phyloP scores from a whole-genome alignment of 2,888 invertebrate species.

The Orthosia gothica region DNA sequence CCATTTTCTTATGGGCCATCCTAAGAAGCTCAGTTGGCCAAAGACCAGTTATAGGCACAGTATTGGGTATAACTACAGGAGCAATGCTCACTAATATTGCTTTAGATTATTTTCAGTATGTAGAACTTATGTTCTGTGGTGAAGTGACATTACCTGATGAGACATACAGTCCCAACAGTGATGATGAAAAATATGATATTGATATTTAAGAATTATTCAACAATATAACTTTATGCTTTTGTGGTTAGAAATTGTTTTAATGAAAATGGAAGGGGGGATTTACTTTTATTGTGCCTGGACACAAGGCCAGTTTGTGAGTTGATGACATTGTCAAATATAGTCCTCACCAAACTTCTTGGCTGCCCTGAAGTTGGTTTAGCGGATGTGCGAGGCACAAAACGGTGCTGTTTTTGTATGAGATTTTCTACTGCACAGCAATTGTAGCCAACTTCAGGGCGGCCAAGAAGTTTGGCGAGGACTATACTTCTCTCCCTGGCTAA shows the following conservation, averaged over 20 bases:
- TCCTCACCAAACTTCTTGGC: too few relatives aligned
- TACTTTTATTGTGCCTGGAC: constrained; percentile 44
- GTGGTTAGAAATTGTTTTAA: constrained; percentile 47
- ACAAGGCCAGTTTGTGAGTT: not conserved
- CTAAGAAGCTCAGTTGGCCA: constrained; percentile 95
- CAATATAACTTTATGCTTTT: constrained; percentile 30
- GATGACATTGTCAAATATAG: not conserved
- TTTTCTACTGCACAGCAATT: too few relatives aligned
- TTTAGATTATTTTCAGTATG: constrained; percentile 92
- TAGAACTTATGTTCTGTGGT: constrained; percentile 92
- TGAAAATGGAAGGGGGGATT: constrained; percentile 44
- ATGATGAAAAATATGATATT: constrained; percentile 91
- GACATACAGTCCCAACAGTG: constrained; percentile 88
- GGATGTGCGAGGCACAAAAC: too few relatives aligned
- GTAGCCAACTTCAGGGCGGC: too few relatives aligned
- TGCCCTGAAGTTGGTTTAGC: too few relatives aligned
- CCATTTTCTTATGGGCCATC: constrained; percentile 97
- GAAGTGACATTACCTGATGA: constrained; percentile 89
- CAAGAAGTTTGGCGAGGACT: too few relatives aligned
- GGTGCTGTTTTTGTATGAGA: too few relatives aligned
- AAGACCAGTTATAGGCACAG: constrained; percentile 92
- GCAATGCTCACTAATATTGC: constrained; percentile 93
- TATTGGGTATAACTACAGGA: constrained; percentile 94
- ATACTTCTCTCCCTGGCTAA: not conserved
- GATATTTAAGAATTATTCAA: constrained; percentile 78